These are phyloP conservation scores for Meriones unguiculatus DNA, from an alignment of 2,113 vertebrate genomes.

Conservation along the genomic window DNA sequence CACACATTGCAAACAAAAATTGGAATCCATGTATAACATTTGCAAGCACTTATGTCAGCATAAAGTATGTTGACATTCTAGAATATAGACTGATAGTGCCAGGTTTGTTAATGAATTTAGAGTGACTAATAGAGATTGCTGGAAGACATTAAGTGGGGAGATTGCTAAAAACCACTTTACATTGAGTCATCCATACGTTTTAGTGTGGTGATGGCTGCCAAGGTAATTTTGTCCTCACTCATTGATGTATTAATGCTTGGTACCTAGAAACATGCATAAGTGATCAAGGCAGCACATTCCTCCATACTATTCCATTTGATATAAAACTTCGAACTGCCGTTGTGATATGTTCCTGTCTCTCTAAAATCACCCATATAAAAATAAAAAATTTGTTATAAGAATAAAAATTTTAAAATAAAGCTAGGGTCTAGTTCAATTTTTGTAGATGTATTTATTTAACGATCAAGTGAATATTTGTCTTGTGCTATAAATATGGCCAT, in stretches of 20 bases:
- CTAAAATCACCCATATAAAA: neutral
- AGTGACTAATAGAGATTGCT: neutral
- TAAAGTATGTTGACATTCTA: slow-evolving; percentile 26
- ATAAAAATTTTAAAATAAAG: neutral
- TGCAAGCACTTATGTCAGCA: neutral
- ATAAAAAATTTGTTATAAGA: neutral
- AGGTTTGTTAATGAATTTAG: slow-evolving; percentile 40
- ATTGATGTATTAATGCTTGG: neutral
- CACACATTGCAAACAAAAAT: neutral
- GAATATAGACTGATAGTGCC: slow-evolving; percentile 12
- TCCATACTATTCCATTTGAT: neutral
- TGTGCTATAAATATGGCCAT: slow-evolving; percentile 20
- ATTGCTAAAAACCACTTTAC: slow-evolving; percentile 14
- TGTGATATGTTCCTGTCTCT: slow-evolving; percentile 41
- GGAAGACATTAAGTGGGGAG: neutral
- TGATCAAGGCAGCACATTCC: neutral
- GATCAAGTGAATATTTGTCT: slow-evolving; percentile 8
- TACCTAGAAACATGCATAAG: neutral
- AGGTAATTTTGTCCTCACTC: slow-evolving; percentile 23
- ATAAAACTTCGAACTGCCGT: neutral
- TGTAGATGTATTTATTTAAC: slow-evolving; percentile 54
- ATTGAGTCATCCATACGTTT: slow-evolving; percentile 30
- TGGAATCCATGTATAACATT: neutral
- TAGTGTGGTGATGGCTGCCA: neutral
- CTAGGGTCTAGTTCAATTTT: neutral